Evolutionary conservation across 2,888 invertebrate genomes (phyloP).

Genomic region (Ctena decussata): DNA sequence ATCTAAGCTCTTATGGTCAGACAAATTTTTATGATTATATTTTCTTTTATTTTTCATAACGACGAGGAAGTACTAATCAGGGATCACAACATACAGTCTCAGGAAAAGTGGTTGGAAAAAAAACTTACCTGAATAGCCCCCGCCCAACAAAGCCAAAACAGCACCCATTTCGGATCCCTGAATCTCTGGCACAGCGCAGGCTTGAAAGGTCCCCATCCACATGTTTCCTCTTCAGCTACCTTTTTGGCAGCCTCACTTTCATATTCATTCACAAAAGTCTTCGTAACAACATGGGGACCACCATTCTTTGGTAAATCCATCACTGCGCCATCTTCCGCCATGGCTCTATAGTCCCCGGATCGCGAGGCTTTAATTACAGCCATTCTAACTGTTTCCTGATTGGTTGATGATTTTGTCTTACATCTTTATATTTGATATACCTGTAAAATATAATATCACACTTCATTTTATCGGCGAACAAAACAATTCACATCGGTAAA

Average conservation of each 20-base stretch:
- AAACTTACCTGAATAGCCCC: constrained; percentile 90
- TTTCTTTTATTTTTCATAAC: too few species aligned
- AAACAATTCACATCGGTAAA: too few species aligned
- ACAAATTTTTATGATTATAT: too few species aligned
- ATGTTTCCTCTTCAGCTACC: constrained; percentile 84
- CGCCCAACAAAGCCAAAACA: constrained; percentile 94
- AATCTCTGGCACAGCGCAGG: constrained; percentile 91
- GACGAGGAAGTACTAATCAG: too few species aligned
- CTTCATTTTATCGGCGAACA: too few species aligned
- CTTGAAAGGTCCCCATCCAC: constrained; percentile 91
- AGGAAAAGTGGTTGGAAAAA: too few species aligned
- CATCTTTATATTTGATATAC: too few species aligned
- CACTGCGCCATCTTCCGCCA: constrained; percentile 48
- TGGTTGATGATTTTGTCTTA: constrained; percentile 23
- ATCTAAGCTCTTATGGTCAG: too few species aligned
- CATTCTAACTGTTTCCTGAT: constrained; percentile 38
- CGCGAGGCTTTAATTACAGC: constrained; percentile 49
- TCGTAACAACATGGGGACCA: constrained; percentile 25
- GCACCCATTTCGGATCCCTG: constrained; percentile 92
- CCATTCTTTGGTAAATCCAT: constrained; percentile 45
- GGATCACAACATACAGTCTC: too few species aligned
- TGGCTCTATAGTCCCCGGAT: constrained; percentile 55
- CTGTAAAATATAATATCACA: too few species aligned
- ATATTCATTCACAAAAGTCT: constrained; percentile 50
- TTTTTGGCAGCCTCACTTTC: constrained; percentile 11